A percentile compares a stretch with the other conserved stretches of the same genome.
Evolutionary conservation across 2,797 vertebrate genomes (phyloP).

Genomic region (Diplodus puntazzo): DNA sequence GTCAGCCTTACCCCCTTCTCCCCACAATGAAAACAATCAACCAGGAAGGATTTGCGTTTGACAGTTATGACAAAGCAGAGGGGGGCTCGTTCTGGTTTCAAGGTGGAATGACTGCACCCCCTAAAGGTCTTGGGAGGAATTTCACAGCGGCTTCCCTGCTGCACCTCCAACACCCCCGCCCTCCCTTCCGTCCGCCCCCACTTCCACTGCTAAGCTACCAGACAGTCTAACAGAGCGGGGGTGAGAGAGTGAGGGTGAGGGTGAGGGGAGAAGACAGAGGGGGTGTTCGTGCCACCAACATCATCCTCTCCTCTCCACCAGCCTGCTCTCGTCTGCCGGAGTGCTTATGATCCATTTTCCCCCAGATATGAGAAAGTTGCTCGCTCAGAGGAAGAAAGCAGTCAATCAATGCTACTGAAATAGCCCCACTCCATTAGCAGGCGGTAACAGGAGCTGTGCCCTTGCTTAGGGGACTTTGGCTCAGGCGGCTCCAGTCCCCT

Average conservation of each 20-base stretch:
- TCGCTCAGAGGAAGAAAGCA: slow-evolving; percentile 88
- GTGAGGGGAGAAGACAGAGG: slow-evolving; percentile 66
- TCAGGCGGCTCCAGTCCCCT: slow-evolving; percentile 80
- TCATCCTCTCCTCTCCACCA: slow-evolving; percentile 72
- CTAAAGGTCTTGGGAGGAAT: slow-evolving; percentile 82
- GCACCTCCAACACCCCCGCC: slow-evolving; percentile 18
- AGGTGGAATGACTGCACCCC: slow-evolving; percentile 89
- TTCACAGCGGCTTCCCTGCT: slow-evolving; percentile 53
- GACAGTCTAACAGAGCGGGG: slow-evolving; percentile 47
- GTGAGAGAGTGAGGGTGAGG: slow-evolving; percentile 17
- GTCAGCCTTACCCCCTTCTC: slow-evolving; percentile 77
- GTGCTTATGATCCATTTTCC: slow-evolving; percentile 87
- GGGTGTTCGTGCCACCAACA: slow-evolving; percentile 72
- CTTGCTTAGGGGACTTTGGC: slow-evolving; percentile 86
- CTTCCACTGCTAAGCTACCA: slow-evolving; percentile 41
- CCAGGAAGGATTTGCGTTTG: slow-evolving; percentile 79
- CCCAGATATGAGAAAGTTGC: slow-evolving; percentile 87
- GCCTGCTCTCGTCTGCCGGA: slow-evolving; percentile 71
- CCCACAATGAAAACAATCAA: slow-evolving; percentile 83
- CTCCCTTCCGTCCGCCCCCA: slow-evolving; percentile 22
- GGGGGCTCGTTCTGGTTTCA: slow-evolving; percentile 60
- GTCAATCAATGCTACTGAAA: slow-evolving; percentile 91
- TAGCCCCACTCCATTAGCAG: slow-evolving; percentile 89
- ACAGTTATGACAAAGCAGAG: slow-evolving; percentile 80
- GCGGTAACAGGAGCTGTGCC: slow-evolving; percentile 88